Evolutionary conservation across 2,797 vertebrate genomes (phyloP).

Genomic region (Oreochromis grahami): DNA sequence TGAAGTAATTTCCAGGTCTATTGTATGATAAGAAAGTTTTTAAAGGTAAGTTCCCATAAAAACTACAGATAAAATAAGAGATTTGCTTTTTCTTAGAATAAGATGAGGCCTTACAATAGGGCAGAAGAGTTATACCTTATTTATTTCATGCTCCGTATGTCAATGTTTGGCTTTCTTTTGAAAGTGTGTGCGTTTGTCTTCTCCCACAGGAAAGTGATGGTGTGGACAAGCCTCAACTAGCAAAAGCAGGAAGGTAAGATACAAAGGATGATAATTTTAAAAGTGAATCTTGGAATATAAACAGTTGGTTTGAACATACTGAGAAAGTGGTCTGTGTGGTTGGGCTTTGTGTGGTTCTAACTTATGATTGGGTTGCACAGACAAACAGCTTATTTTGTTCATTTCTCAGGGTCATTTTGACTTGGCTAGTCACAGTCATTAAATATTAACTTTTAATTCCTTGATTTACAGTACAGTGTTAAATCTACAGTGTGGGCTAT

Average conservation of each 20-base stretch:
- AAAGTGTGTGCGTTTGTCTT: not conserved
- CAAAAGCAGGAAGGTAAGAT: slow-evolving; percentile 51
- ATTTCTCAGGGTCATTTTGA: not conserved
- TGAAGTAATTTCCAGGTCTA: not conserved
- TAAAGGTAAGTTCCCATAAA: not conserved
- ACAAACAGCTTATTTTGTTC: not conserved
- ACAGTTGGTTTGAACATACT: not conserved
- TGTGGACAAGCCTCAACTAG: slow-evolving; percentile 46
- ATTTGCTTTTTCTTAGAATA: not conserved
- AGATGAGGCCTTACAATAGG: not conserved
- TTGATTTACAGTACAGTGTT: not conserved
- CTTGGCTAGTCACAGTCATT: not conserved
- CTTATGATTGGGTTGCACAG: not conserved
- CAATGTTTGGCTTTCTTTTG: not conserved
- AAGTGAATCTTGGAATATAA: not conserved
- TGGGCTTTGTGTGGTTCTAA: not conserved
- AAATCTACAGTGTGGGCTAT: not conserved
- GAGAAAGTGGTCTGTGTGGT: not conserved
- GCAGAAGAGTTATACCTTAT: not conserved
- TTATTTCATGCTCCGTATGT: not conserved
- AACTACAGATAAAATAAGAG: not conserved
- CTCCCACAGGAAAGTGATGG: slow-evolving; percentile 55
- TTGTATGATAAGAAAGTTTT: not conserved
- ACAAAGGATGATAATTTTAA: not conserved
- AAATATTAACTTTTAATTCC: not conserved